Conservation (phyloP, 2,888 invertebrate genomes). For the Xestoiulus laeticollis region DNA sequence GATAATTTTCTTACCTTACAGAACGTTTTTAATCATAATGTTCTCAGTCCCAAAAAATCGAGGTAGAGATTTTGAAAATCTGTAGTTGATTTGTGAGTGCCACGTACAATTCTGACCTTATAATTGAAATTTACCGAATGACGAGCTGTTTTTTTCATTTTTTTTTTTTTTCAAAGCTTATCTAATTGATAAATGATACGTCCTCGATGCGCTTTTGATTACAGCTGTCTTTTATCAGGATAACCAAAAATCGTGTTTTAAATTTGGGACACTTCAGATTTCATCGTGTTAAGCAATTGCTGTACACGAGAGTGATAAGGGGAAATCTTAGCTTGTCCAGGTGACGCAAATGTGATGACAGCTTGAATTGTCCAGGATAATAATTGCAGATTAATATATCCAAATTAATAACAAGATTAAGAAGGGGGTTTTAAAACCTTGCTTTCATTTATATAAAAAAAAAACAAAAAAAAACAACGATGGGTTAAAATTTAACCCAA, state of each 20-base stretch:
- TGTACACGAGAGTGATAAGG: neutral
- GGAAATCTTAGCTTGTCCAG: neutral
- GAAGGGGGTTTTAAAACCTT: no score
- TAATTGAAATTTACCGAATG: neutral
- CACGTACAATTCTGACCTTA: neutral
- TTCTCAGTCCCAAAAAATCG: neutral
- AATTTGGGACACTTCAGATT: neutral
- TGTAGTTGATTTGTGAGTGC: neutral
- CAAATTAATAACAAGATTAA: no score
- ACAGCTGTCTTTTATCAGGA: neutral
- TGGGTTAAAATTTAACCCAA: no score
- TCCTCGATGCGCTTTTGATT: neutral
- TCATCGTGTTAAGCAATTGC: neutral
- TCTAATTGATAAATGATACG: slow-evolving; percentile 34
- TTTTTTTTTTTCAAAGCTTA: neutral
- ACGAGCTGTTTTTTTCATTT: neutral
- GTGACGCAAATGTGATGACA: neutral
- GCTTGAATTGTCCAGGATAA: neutral
- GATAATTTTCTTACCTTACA: neutral
- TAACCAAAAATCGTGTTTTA: neutral
- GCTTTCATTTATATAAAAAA: no score
- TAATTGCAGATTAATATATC: no score
- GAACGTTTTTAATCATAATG: neutral
- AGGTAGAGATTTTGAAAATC: neutral
- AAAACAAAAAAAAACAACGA: no score